phyloP scores from a whole-genome alignment of 2,888 invertebrate genomes.

The Hirtodrosophila trivittata region DNA sequence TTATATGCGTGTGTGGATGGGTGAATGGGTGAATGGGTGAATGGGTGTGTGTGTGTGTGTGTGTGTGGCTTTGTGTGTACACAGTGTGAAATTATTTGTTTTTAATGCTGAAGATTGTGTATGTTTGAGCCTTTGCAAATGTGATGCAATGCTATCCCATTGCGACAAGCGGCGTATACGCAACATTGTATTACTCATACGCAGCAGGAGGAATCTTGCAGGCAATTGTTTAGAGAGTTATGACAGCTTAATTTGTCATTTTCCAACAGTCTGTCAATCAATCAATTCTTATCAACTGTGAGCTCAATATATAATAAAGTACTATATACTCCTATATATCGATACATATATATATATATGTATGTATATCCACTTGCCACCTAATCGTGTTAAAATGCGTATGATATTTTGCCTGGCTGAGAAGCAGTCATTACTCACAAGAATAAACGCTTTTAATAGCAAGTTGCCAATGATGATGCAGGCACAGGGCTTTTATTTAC shows the following conservation, averaged over 20 bases:
- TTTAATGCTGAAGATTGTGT: conserved; percentile 46
- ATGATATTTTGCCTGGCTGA: conserved; percentile 7
- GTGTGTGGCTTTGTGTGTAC: conserved; percentile 10
- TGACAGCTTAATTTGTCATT: conserved; percentile 72
- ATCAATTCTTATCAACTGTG: conserved; percentile 19
- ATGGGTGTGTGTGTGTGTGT: conserved; percentile 11
- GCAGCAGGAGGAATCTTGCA: conserved; percentile 18
- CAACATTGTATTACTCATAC: conserved; percentile 50
- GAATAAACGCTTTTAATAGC: conserved; percentile 73
- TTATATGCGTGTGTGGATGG: conserved; percentile 3
- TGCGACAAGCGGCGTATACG: conserved; percentile 28
- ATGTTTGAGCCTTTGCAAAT: conserved; percentile 10
- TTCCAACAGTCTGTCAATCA: conserved; percentile 21
- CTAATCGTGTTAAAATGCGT: conserved; percentile 56
- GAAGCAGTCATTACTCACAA: conserved; percentile 58
- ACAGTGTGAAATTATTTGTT: conserved; percentile 45
- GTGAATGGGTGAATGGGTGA: conserved; percentile 9
- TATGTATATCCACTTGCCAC: conserved; percentile 43
- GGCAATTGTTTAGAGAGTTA: conserved; percentile 43
- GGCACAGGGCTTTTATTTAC: conserved; percentile 8
- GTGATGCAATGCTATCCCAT: conserved; percentile 18
- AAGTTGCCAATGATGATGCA: conserved; percentile 49
- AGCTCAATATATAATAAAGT: conserved; percentile 17
- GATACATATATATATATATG: no score
- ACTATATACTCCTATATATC: no score